Base-by-base conservation (phyloP, 2,113 vertebrate genomes). In the Polyodon spathula region DNA sequence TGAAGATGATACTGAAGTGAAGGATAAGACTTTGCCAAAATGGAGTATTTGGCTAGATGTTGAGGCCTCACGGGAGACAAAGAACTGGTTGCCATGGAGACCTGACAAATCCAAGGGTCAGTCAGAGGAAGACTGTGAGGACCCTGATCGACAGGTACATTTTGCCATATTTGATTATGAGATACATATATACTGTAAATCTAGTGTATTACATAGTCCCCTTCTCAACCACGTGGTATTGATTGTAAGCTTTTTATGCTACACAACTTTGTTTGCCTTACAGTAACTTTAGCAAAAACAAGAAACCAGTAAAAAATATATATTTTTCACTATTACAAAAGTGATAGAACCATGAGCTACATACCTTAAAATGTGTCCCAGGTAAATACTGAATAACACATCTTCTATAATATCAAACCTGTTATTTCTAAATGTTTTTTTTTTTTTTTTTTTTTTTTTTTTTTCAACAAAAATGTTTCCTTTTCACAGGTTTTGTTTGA, bases 11-110 rank as follows among this genome's bases (percentile, higher is more conserved):
- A 76, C 89, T 59, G 94, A 94, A 67, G 84, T 99, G 66, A 89
- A 88, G 73, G 90, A 97, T 59, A 92, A 83, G 71, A 88, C 73
- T 54, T 79, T 83, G 63, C 91, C 93, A 37, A 82, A 79, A 71
- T 88, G 84, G 81, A 85, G 57, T 40, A 84, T 94, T 68, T 99
- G 96, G 94, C 73, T 95, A 46, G 73, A 89, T 17, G 71, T 91
- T 37, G 96, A 98, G 77, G 67, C 79, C 2, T 84, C 86, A 48
- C 91, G 94, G 17, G 94, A 94, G 76, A 83, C 76, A 44, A 84
- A 76, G 65, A 87, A 97, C 8, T 98, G 93, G 92, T 74, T 90
- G 70, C 95, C 96, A 2, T 99, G 95, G 96, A 91, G 91, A 62
- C 92, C 95, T 0, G 94, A 97, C 65, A 92, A 90, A 73, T 63